Conservation (phyloP, 2,797 vertebrate species). For the Melanotaenia maccullochi region DNA sequence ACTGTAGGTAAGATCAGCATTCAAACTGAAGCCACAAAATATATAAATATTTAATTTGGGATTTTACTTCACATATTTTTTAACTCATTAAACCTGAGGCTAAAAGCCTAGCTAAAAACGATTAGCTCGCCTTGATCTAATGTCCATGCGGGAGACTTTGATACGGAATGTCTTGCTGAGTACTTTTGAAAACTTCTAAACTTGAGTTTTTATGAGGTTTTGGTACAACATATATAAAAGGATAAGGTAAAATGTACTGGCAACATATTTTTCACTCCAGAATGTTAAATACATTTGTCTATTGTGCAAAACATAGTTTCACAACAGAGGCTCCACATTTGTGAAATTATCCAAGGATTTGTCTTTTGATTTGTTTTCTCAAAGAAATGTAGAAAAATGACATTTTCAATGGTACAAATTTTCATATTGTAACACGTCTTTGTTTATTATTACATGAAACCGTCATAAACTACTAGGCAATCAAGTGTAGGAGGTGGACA, state of each 20-base stretch:
- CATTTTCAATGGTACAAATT: background rate
- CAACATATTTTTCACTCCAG: background rate
- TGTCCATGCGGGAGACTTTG: constrained; percentile 14
- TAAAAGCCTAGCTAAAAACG: constrained; percentile 27
- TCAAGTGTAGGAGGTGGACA: background rate
- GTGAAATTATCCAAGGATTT: background rate
- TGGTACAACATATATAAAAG: constrained; percentile 19
- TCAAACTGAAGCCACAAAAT: constrained; percentile 49
- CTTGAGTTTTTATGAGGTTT: constrained; percentile 33
- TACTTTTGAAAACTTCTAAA: constrained; percentile 26
- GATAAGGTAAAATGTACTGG: constrained; percentile 37
- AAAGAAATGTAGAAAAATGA: background rate
- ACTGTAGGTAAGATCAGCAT: constrained; percentile 37
- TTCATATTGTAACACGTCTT: background rate
- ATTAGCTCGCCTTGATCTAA: constrained; percentile 41
- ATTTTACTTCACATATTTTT: constrained; percentile 27
- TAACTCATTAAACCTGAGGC: constrained; percentile 34
- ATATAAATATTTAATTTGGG: constrained; percentile 44
- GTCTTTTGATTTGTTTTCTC: background rate
- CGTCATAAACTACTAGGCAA: no score
- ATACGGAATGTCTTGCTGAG: constrained; percentile 38
- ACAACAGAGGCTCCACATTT: background rate
- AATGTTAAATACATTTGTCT: background rate
- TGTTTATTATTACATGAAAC: background rate
- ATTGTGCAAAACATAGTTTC: background rate